phyloP scores from a whole-genome alignment of 2,797 vertebrate species.

The Eulemur coronatus region DNA sequence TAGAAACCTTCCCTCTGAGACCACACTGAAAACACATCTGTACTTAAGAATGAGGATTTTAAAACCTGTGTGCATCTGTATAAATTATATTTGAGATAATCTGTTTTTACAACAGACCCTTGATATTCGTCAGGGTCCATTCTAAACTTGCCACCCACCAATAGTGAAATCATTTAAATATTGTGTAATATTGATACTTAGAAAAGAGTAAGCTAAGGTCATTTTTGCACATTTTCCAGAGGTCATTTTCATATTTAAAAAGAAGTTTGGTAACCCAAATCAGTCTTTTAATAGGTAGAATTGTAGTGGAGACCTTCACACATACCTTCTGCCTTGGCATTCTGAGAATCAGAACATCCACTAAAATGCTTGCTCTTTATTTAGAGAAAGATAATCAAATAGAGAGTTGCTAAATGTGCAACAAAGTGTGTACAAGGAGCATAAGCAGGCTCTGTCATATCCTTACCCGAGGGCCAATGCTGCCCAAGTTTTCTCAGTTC shows the following conservation, averaged over 20 bases:
- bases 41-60: background rate
- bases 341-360: background rate
- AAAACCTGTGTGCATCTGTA: background rate
- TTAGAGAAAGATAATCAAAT: background rate
- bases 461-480: background rate
- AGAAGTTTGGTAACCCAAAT: background rate
- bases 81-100: background rate
- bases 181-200: background rate
- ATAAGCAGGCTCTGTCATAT: background rate
- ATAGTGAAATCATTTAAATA: background rate
- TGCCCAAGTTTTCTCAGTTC: background rate
- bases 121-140: background rate
- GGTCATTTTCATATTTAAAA: background rate
- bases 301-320: background rate
- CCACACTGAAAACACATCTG: constrained; percentile 27
- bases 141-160: background rate
- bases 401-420: background rate
- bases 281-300: background rate
- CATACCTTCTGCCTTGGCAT: background rate
- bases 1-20: constrained; percentile 16
- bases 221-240: background rate
- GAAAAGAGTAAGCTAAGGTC: background rate
- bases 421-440: background rate
- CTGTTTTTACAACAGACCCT: background rate
- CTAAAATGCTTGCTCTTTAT: background rate